These are phyloP conservation scores for Calliscelio sp. DNA, from an alignment of 2,888 invertebrate species.

Conservation along the genomic window DNA sequence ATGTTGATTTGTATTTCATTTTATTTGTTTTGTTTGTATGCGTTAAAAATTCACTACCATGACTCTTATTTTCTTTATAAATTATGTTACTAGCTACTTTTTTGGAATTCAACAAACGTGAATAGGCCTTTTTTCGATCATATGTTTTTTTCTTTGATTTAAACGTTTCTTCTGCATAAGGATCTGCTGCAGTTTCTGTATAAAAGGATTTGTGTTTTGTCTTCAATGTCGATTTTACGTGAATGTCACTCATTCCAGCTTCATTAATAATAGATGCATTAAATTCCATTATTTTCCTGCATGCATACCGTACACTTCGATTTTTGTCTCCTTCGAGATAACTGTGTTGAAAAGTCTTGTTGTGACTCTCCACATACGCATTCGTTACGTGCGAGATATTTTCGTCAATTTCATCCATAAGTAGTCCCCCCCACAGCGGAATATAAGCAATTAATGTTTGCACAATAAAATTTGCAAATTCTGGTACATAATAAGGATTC, in stretches of 20 bases:
- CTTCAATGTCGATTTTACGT: not conserved
- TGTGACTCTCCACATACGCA: constrained; percentile 65
- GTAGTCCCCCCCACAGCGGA: constrained; percentile 56
- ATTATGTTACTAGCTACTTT: not conserved
- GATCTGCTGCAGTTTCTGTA: constrained; percentile 26
- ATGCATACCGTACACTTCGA: constrained; percentile 9
- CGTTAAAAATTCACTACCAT: too few species aligned
- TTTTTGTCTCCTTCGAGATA: constrained; percentile 15
- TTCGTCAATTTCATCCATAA: constrained; percentile 51
- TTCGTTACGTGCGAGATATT: constrained; percentile 68
- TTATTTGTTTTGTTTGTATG: not conserved
- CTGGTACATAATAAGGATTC: constrained; percentile 55
- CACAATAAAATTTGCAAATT: constrained; percentile 57
- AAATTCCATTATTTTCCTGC: constrained; percentile 10
- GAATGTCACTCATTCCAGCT: not conserved
- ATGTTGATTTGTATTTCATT: not conserved
- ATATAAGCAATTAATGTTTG: constrained; percentile 60
- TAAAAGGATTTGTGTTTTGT: not conserved
- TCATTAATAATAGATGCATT: constrained; percentile 17
- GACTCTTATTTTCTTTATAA: too few species aligned
- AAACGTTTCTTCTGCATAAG: constrained; percentile 28
- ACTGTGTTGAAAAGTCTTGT: constrained; percentile 11
- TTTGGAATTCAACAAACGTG: not conserved
- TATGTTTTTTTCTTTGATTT: constrained; percentile 7
- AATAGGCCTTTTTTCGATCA: constrained; percentile 16